phyloP scores from a whole-genome alignment of 30 jellyfish, hydroid and myxozoan genomes.

The Pseudorhiza aurosa region DNA sequence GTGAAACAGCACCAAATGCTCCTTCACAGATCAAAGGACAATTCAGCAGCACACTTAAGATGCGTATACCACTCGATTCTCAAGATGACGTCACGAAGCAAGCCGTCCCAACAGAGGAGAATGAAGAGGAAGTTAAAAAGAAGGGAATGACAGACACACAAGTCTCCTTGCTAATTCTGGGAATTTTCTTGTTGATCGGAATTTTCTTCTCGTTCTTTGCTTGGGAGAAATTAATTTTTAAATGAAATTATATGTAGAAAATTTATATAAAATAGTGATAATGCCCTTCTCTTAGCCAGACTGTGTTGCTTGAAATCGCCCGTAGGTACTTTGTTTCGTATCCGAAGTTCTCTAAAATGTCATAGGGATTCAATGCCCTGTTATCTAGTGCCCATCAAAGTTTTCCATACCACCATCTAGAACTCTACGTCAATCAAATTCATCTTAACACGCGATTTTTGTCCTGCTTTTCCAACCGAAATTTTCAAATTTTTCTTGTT shows the following conservation, averaged over 20 bases:
- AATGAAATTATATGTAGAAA: constrained; percentile 3
- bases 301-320: too few relatives aligned
- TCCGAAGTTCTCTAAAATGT: too few relatives aligned
- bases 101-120: constrained; percentile 14
- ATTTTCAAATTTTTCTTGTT: too few relatives aligned
- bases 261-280: constrained; percentile 14
- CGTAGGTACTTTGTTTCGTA: too few relatives aligned
- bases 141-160: constrained; percentile 82
- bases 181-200: constrained; percentile 76
- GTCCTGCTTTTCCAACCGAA: too few relatives aligned
- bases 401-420: too few relatives aligned
- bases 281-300: constrained; percentile 7
- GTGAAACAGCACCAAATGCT: constrained; percentile 42
- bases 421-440: too few relatives aligned
- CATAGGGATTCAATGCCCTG: too few relatives aligned
- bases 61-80: constrained; percentile 64
- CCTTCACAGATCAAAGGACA: constrained; percentile 89
- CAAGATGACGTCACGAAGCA: constrained; percentile 43
- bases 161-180: constrained; percentile 80
- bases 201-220: constrained; percentile 63
- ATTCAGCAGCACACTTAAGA: constrained; percentile 56
- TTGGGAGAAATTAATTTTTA: constrained; percentile 75
- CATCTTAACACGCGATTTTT: too few relatives aligned
- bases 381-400: too few relatives aligned
- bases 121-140: constrained; percentile 22